A percentile compares a stretch with the other conserved stretches of the same genome.
Conservation (phyloP, 2,797 vertebrate species). For the Nyctalus aviator region DNA sequence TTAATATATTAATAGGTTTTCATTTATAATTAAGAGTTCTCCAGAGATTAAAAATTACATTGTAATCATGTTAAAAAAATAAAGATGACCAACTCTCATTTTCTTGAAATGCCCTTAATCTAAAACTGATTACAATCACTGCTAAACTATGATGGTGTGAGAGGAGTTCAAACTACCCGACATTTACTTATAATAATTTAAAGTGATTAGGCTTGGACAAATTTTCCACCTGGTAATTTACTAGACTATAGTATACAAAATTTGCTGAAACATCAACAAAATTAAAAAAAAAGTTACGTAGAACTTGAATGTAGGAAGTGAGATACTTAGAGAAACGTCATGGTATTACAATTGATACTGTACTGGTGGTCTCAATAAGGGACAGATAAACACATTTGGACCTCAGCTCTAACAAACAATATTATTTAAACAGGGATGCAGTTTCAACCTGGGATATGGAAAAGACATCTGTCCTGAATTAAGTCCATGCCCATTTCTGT, state of each 20-base stretch:
- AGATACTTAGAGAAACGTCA: background rate
- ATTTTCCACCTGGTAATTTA: background rate
- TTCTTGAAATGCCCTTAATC: conserved; percentile 6
- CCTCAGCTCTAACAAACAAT: background rate
- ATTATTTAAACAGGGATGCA: background rate
- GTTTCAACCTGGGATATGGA: background rate
- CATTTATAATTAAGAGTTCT: conserved; percentile 31
- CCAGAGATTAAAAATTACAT: conserved; percentile 13
- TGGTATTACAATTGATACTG: background rate
- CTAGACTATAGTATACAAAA: conserved; percentile 37
- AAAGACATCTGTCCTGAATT: background rate
- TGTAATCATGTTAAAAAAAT: conserved; percentile 15
- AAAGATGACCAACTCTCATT: background rate
- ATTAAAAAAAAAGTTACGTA: background rate
- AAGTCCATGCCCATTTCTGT: background rate
- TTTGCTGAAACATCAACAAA: conserved; percentile 1
- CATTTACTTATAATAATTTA: conserved; percentile 6
- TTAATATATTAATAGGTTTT: background rate
- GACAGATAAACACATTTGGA: background rate
- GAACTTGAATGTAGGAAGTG: conserved; percentile 22
- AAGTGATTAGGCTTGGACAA: background rate
- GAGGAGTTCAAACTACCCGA: background rate
- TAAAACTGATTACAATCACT: background rate
- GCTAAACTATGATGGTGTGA: background rate
- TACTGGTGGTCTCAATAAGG: background rate